These are phyloP conservation scores for Lamprotornis superbus DNA, from an alignment of 2,113 vertebrate species.

Conservation along the genomic window DNA sequence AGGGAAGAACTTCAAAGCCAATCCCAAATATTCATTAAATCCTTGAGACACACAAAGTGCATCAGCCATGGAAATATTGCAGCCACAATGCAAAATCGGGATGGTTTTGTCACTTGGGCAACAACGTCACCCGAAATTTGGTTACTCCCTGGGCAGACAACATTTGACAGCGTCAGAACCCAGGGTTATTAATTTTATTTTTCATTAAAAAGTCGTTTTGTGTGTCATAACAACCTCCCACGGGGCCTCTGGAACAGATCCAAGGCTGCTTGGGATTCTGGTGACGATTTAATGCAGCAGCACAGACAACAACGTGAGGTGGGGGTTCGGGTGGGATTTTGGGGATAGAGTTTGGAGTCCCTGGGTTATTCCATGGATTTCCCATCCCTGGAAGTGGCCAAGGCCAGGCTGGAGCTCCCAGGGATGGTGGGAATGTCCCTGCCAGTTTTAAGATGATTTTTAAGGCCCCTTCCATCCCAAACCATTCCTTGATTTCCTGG, in stretches of 20 bases:
- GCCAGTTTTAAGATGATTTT: neutral
- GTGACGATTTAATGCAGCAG: neutral
- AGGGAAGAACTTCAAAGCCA: constrained; percentile 44
- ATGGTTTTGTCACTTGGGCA: neutral
- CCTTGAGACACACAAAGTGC: neutral
- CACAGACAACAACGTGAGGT: neutral
- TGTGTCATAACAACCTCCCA: neutral
- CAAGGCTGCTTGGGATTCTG: neutral
- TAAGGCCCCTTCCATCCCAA: neutral
- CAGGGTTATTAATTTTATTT: neutral
- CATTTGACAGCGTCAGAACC: neutral
- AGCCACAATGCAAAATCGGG: neutral
- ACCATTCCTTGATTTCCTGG: neutral
- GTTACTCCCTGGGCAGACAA: neutral
- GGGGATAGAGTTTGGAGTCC: neutral
- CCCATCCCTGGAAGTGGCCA: neutral
- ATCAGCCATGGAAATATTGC: neutral
- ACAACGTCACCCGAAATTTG: neutral
- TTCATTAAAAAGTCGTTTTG: constrained; percentile 11
- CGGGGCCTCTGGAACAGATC: neutral
- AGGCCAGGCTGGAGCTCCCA: neutral
- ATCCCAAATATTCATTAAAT: constrained; percentile 4
- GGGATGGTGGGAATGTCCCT: neutral
- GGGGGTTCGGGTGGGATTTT: neutral
- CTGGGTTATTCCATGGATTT: neutral